A percentile compares a stretch with the other conserved stretches of the same genome.
Evolutionary conservation across 2,113 vertebrate genomes (phyloP).

Genomic region (Tachysurus vachellii): DNA sequence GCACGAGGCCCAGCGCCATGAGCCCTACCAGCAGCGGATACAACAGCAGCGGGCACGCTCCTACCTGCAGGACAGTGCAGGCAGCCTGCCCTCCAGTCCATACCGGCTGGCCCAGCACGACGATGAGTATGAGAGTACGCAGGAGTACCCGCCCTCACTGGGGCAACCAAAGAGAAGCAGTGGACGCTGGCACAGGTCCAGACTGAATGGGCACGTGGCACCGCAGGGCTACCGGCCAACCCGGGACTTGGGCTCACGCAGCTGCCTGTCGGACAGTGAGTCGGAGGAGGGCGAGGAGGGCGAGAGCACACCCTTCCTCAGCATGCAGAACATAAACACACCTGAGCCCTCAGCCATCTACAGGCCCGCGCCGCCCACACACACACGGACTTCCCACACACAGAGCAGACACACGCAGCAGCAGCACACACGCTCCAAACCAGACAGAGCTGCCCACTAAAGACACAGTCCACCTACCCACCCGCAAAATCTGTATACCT

Average conservation of each 20-base stretch:
- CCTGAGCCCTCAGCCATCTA: constrained; percentile 86
- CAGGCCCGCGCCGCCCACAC: constrained; percentile 69
- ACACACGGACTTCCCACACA: constrained; percentile 92
- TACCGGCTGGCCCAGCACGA: constrained; percentile 90
- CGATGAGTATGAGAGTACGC: constrained; percentile 95
- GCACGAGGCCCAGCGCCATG: constrained; percentile 85
- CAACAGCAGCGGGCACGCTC: constrained; percentile 84
- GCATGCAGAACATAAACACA: constrained; percentile 87
- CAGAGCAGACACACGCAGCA: constrained; percentile 79
- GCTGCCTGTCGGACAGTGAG: constrained; percentile 91
- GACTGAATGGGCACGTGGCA: constrained; percentile 91
- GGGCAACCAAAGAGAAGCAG: constrained; percentile 84
- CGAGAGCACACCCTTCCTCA: constrained; percentile 95
- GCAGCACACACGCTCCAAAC: constrained; percentile 76
- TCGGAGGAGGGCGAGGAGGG: constrained; percentile 90
- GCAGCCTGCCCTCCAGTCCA: constrained; percentile 92
- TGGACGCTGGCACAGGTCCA: constrained; percentile 85
- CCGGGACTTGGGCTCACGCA: constrained; percentile 90
- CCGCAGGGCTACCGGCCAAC: constrained; percentile 84
- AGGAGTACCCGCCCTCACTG: constrained; percentile 90
- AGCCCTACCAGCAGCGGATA: constrained; percentile 89
- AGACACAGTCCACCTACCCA: constrained; percentile 59
- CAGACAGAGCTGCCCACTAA: constrained; percentile 88
- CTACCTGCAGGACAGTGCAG: constrained; percentile 89
- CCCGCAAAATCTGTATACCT: constrained; percentile 72